A percentile compares a stretch with the other conserved stretches of the same genome.
phyloP scores from a whole-genome alignment of 2,888 invertebrate genomes.

The Horisme vitalbata region DNA sequence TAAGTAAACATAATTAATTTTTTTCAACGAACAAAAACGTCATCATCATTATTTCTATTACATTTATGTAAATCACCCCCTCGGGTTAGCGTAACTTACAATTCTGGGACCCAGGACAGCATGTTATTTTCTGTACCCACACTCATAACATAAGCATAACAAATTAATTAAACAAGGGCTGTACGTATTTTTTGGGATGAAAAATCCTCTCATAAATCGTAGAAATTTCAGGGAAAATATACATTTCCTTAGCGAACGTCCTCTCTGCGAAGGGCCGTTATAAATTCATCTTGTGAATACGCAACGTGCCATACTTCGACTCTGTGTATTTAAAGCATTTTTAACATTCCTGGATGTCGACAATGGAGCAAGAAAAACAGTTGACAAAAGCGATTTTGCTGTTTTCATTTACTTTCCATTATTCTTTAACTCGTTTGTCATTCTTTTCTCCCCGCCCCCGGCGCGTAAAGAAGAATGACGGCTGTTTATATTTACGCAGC shows the following conservation, averaged over 20 bases:
- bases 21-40: too few species aligned
- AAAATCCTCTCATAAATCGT: conserved; percentile 34
- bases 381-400: conserved; percentile 76
- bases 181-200: conserved; percentile 20
- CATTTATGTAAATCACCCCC: too few species aligned
- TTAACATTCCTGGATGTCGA: conserved; percentile 57
- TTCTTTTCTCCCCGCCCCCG: conserved; percentile 68
- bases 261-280: conserved; percentile 40
- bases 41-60: too few species aligned
- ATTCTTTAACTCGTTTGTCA: conserved; percentile 78
- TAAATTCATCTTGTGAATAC: conserved; percentile 48
- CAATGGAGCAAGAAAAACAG: conserved; percentile 63
- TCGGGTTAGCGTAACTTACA: too few species aligned
- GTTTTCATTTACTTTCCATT: conserved; percentile 80
- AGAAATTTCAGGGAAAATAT: conserved; percentile 34
- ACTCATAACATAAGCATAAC: conserved; percentile 16
- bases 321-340: conserved; percentile 46
- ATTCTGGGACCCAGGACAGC: too few species aligned
- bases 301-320: conserved; percentile 48
- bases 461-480: conserved; percentile 70
- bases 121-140: conserved; percentile 9
- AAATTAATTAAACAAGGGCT: conserved; percentile 25
- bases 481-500: conserved; percentile 73
- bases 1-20: too few species aligned
- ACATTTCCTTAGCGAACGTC: conserved; percentile 35